These are phyloP conservation scores for Hirtodrosophila confusa DNA, from an alignment of 2,888 invertebrate genomes.

Conservation along the genomic window DNA sequence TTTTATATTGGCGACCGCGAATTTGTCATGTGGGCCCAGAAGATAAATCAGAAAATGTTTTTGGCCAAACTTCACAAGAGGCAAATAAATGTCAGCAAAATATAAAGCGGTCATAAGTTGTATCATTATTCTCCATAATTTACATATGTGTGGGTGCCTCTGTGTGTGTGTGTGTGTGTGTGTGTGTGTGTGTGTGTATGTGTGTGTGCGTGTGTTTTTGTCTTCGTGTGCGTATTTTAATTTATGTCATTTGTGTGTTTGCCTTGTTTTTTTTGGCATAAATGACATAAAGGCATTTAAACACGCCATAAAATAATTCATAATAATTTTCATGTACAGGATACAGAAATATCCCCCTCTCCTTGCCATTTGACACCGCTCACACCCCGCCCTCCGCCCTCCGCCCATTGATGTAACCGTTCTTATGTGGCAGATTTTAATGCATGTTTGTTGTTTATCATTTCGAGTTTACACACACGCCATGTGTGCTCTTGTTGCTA, in stretches of 20 bases:
- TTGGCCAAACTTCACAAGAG: conserved; percentile 31
- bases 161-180: conserved; percentile 9
- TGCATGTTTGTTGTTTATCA: conserved; percentile 74
- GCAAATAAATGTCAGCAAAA: conserved; percentile 69
- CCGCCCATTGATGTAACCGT: conserved; percentile 50
- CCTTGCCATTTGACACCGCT: conserved; percentile 12
- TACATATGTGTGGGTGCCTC: conserved; percentile 19
- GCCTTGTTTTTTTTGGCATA: conserved; percentile 67
- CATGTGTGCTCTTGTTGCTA: conserved; percentile 28
- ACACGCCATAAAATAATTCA: conserved; percentile 83
- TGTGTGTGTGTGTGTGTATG: conserved; percentile 18
- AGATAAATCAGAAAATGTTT: conserved; percentile 68
- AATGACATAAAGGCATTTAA: conserved; percentile 82
- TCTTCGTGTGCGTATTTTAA: conserved; percentile 62
- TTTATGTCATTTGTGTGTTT: conserved; percentile 79
- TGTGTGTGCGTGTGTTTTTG: conserved; percentile 7
- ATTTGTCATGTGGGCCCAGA: conserved; percentile 41
- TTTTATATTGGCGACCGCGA: conserved; percentile 42
- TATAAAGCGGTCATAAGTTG: conserved; percentile 72
- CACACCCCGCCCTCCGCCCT: not conserved
- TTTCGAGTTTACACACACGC: conserved; percentile 56
- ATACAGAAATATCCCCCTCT: conserved; percentile 34
- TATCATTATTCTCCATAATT: conserved; percentile 70
- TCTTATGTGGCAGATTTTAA: conserved; percentile 68
- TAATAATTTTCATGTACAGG: conserved; percentile 77